Base-by-base conservation (phyloP, 2,797 vertebrate species). In the Hypotaenidia philippensis region DNA sequence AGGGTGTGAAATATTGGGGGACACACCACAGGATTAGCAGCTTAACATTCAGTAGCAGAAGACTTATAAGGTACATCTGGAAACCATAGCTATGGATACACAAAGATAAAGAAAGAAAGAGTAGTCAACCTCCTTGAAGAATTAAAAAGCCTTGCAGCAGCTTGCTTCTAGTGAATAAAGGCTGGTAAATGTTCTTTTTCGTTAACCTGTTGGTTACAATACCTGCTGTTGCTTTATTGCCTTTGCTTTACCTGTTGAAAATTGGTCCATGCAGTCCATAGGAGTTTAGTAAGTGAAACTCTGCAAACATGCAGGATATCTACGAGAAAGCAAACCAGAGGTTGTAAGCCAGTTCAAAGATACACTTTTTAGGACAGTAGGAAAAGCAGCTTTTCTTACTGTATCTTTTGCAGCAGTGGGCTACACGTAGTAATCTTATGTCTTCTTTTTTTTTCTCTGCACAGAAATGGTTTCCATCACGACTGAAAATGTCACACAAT, bases 401-500 rank as follows among this genome's bases (percentile, higher is more conserved):
- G 10, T 26, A 4, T 60, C n/a, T 72, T 83, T 65, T 69, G 47
- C 56, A 55, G n/a, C 34, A 75, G 26, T 20, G 17, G 76, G 26
- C 22, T 86, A 13, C 25, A 83, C 66, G 14, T 23, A 93, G 56
- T 61, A 5, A 63, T 78, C 70, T 94, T 74, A 92, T 64, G 44
- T 49, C 26, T 40, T 2, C 57, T 70, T 66, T 63, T 92, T 97
- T 86, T 87, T 96, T 18, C 22, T 95, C 90, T 98, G 96, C 45
- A n/a, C 31, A 38, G 64, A 93, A 53, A 96, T 97, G 97, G 52
- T 87, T 90, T 90, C 96, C 79, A 8, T 78, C 88, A 96, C 95
- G 90, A 68, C 74, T 2, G 87, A 94, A 56, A 96, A 87, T 5
- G 16, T 65, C 53, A 91, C 59, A 0, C 71, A 53, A 19, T 50